Percentiles rank a stretch among this genome's conserved stretches.
phyloP scores from a whole-genome alignment of 2,797 vertebrate species.

The Petrocephalus schoutedeni region DNA sequence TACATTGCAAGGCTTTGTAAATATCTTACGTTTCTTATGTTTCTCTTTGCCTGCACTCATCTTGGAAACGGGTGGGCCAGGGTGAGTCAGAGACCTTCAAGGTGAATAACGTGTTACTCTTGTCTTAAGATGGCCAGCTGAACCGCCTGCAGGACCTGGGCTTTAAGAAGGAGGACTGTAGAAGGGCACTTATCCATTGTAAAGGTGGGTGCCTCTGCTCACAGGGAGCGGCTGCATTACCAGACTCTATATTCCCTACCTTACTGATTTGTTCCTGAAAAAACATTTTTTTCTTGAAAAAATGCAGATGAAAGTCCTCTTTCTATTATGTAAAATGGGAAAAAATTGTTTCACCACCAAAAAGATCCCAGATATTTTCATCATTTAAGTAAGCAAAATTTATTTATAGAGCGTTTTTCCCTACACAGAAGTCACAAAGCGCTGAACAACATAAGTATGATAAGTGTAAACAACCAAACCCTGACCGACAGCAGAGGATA shows the following conservation, averaged over 20 bases:
- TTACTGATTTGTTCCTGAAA: too few relatives aligned
- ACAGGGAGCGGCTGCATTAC: neutral
- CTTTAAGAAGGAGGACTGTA: conserved; percentile 82
- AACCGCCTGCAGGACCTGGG: conserved; percentile 81
- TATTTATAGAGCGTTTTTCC: too few relatives aligned
- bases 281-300: neutral
- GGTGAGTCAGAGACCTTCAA: neutral
- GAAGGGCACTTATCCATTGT: conserved; percentile 73
- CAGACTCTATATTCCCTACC: neutral
- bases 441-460: too few relatives aligned
- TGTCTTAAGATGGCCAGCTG: conserved; percentile 73
- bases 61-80: neutral
- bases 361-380: neutral
- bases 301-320: neutral
- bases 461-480: too few relatives aligned
- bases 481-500: too few relatives aligned
- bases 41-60: neutral
- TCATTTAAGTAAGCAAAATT: neutral
- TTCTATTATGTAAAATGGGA: neutral
- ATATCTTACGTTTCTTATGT: neutral
- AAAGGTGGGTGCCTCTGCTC: conserved; percentile 66
- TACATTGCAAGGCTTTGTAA: neutral
- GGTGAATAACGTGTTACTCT: neutral
- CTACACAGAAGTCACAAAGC: too few relatives aligned
- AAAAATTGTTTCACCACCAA: neutral